Conservation (phyloP, 2,888 invertebrate genomes). For the Julus scandinavius region DNA sequence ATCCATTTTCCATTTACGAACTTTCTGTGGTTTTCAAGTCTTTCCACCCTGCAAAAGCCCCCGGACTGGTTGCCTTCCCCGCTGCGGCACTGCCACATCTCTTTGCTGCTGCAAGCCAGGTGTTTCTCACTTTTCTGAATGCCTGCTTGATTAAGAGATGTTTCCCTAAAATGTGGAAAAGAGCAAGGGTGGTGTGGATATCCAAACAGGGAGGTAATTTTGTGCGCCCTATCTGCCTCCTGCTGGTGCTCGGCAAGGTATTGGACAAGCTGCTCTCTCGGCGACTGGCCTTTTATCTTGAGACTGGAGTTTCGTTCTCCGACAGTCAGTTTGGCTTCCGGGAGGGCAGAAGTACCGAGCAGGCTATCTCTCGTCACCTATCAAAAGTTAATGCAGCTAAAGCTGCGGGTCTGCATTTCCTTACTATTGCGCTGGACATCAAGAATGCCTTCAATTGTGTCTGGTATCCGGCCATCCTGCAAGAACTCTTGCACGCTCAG, state of each 20-base stretch:
- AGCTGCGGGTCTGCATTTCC: neutral
- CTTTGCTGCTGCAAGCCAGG: neutral
- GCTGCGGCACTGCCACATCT: neutral
- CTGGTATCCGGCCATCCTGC: neutral
- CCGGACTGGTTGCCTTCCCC: neutral
- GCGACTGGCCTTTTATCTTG: neutral
- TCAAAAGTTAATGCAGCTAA: neutral
- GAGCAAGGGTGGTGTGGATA: neutral
- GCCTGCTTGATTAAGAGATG: neutral
- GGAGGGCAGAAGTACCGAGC: neutral
- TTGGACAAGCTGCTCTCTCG: neutral
- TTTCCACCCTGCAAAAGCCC: neutral
- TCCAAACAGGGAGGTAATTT: neutral
- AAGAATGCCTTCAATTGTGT: neutral
- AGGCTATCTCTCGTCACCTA: neutral
- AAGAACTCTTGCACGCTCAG: neutral
- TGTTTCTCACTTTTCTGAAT: neutral
- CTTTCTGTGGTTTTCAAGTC: neutral
- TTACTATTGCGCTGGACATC: neutral
- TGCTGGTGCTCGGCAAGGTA: slow-evolving; percentile 21
- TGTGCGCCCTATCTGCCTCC: neutral
- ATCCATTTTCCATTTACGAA: neutral
- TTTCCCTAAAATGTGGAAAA: neutral
- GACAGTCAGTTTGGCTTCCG: neutral
- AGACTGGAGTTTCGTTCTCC: neutral